These are phyloP conservation scores for Drosophila lacteicornis DNA, from an alignment of 1,140 invertebrate species.

Conservation along the genomic window DNA sequence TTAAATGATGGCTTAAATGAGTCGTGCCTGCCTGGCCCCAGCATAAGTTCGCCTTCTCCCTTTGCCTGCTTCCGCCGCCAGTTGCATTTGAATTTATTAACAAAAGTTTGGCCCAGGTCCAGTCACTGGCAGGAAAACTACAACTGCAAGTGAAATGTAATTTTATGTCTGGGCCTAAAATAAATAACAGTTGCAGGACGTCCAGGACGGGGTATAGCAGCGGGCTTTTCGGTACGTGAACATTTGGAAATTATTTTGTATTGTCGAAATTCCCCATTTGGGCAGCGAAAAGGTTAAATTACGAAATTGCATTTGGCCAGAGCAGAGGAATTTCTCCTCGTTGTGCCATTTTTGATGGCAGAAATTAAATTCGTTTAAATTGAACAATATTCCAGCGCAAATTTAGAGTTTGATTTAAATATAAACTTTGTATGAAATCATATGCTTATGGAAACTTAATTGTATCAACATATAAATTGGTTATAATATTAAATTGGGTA, in stretches of 20 bases:
- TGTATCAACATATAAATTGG: not conserved
- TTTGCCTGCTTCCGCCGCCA: not conserved
- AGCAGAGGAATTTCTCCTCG: conserved; percentile 5
- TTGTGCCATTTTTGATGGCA: conserved; percentile 11
- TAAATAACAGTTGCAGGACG: conserved; percentile 49
- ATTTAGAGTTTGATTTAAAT: not conserved
- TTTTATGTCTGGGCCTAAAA: conserved; percentile 61
- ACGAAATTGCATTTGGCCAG: conserved; percentile 31
- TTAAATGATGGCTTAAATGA: conserved; percentile 72
- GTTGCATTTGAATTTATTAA: conserved; percentile 74
- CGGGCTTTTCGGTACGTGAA: conserved; percentile 18
- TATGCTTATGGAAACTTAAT: not conserved
- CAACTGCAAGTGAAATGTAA: conserved; percentile 60
- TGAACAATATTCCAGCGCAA: not conserved
- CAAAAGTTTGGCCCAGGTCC: conserved; percentile 65
- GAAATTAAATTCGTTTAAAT: conserved; percentile 16
- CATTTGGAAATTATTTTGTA: conserved; percentile 42
- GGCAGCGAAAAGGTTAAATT: conserved; percentile 28
- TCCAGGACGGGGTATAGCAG: not conserved
- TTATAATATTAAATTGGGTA: no score
- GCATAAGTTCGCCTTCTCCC: conserved; percentile 29
- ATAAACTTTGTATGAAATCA: not conserved
- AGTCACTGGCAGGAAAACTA: conserved; percentile 37
- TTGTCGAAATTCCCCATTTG: conserved; percentile 34
- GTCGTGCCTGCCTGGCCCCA: conserved; percentile 62